phyloP scores from a whole-genome alignment of 2,888 invertebrate species.

The Erebia palarica region DNA sequence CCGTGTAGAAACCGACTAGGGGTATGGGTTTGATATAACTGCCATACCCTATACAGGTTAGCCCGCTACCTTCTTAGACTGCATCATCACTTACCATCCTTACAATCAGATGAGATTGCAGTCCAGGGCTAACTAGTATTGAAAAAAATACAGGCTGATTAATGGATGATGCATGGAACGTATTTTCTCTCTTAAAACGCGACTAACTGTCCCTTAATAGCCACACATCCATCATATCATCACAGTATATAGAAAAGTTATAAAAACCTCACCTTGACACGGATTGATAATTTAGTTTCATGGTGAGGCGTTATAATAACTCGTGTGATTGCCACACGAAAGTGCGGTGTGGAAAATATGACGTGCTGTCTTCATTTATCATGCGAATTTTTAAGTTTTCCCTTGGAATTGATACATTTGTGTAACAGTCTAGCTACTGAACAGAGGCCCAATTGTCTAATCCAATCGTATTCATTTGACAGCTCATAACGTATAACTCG shows the following conservation, averaged over 20 bases:
- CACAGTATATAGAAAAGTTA: not conserved
- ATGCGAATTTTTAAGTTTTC: not conserved
- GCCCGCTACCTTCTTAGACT: no score
- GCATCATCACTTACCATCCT: no score
- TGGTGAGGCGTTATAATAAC: constrained; percentile 25
- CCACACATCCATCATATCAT: not conserved
- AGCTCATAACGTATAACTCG: no score
- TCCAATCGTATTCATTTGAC: no score
- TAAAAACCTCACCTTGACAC: constrained; percentile 31
- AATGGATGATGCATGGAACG: no score
- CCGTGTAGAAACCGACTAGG: no score
- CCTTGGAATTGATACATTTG: not conserved
- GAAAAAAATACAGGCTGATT: no score
- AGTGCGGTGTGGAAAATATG: constrained; percentile 23
- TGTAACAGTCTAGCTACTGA: not conserved
- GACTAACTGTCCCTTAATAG: not conserved
- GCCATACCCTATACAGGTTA: no score
- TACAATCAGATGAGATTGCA: no score
- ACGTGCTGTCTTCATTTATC: constrained; percentile 21
- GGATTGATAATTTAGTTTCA: constrained; percentile 30
- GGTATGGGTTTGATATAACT: no score
- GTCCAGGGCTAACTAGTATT: no score
- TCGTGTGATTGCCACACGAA: constrained; percentile 16
- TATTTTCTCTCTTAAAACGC: not conserved
- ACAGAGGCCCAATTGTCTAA: no score